Percentiles rank a stretch among this genome's conserved stretches.
Evolutionary conservation across 1,140 invertebrate genomes (phyloP).

Genomic region (Drosophila saltans): DNA sequence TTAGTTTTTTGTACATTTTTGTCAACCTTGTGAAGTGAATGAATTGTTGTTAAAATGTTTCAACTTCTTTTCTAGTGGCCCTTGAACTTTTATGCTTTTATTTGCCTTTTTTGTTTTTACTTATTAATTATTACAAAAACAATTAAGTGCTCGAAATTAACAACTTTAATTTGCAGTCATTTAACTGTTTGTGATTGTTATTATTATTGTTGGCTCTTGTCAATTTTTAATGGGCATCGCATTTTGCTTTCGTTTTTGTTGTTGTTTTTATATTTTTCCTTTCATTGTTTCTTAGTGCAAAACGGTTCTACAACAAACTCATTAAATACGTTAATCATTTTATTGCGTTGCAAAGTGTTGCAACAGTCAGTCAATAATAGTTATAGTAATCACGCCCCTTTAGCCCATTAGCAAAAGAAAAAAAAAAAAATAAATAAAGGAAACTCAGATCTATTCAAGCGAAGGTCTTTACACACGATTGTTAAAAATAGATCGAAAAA

Average conservation of each 20-base stretch:
- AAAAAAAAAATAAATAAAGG: no score
- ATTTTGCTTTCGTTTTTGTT: constrained; percentile 27
- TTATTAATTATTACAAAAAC: constrained; percentile 78
- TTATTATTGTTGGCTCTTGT: constrained; percentile 65
- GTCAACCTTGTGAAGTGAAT: not conserved
- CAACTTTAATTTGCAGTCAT: constrained; percentile 75
- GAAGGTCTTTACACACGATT: constrained; percentile 48
- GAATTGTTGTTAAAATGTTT: constrained; percentile 6
- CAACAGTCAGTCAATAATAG: constrained; percentile 21
- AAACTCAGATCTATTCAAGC: constrained; percentile 61
- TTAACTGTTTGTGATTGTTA: constrained; percentile 49
- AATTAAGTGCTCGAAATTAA: constrained; percentile 68
- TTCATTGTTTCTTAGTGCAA: constrained; percentile 44
- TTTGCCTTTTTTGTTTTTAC: constrained; percentile 46
- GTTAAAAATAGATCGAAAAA: not conserved
- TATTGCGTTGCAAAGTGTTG: constrained; percentile 61
- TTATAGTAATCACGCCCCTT: constrained; percentile 46
- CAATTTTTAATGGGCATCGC: constrained; percentile 76
- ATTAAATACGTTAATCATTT: constrained; percentile 78
- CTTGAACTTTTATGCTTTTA: constrained; percentile 54
- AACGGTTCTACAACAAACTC: constrained; percentile 76
- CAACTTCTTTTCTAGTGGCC: constrained; percentile 27
- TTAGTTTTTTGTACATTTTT: no score
- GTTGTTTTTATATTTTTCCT: constrained; percentile 1
- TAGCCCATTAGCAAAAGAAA: constrained; percentile 49